Evolutionary conservation across 2,113 vertebrate genomes (phyloP), one percentile per base, ranked within the genome.

Genomic region (Cettia cetti): DNA sequence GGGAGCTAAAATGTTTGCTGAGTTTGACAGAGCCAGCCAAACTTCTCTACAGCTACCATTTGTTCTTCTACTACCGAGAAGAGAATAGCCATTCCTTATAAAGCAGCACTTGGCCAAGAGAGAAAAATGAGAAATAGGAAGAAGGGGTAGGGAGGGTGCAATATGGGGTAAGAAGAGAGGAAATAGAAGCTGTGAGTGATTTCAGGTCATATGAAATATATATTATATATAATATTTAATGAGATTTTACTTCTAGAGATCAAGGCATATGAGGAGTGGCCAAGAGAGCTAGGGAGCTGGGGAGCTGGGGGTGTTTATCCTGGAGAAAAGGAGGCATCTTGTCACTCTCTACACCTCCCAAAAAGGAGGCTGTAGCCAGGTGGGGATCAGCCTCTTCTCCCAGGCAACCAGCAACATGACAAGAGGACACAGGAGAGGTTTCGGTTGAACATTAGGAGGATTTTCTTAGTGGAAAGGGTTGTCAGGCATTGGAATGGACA

Each of bases 301-400:
- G 37, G 44, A 65, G 17, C 21, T 16, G 15, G 13, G 44, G 3
- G 11, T 56, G 14, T 37, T 42, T 21, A 64, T 11, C 40, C 37
- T 72, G 76, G 44, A 50, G 42, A 65, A 50, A 13, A 57, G 59
- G 35, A 80, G 50, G 35, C 31, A 17, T 22, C 12, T 57, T 24
- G 13, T 57, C 10, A 15, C 21, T 42, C 21, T 21, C 50, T 28
- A 16, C 37, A 80, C 5, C 18, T 80, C 10, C 37, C 14, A 3
- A 6, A 54, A 27, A 57, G 15, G 52, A 16, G 8, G 33, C 4
- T 74, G 19, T 52, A 21, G 33, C 47, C 19, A 24, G 47, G 19
- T 9, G 19, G 15, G 31, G n/a, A 12, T 53, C 0, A 0, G 8
- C 11, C 19, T 52, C 37, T 65, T 33, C 7, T 37, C 37, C 27